Evolutionary conservation across 2,797 vertebrate species (phyloP), one percentile per base, ranked within the genome.

Genomic region (Catostomus latipinnis): DNA sequence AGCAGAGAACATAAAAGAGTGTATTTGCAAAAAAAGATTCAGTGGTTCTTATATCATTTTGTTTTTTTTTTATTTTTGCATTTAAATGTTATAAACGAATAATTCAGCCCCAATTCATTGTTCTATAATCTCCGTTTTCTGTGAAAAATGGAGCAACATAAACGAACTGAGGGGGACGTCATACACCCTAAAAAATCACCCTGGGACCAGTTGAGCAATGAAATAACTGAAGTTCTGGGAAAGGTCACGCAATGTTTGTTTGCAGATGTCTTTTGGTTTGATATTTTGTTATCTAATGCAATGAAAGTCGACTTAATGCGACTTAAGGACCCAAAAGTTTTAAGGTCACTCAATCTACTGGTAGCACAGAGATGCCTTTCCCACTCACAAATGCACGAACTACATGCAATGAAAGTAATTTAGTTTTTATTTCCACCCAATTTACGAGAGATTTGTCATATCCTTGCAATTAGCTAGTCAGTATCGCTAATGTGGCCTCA

Each of bases 401-500:
- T n/a, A 46, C 22, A 6, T n/a, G 13, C 58, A 58, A 58, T 80
- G 76, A 61, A 2, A 13, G 78, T 5, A 0, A 8, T 67, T 76
- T 62, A 4, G 78, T 80, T 73, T 75, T 76, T 71, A 61, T 85
- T 81, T 83, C 75, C 76, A 79, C 54, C 68, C 61, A 60, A 34
- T 77, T 82, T 56, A 74, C 43, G 4, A 14, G 73, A 61, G 62
- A 65, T 22, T 22, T 43, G 61, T 58, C 60, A 61, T 45, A 7
- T 43, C 12, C 16, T 6, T 34, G 16, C 65, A 70, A 69, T 74
- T 76, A 76, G 45, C 22, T 58, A 12, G 53, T 62, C n/a, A 49
- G 13, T 65, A 67, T 46, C 16, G 34, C 70, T 78, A 80, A 80
- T 43, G 69, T 46, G 58, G 70, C 46, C 63, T 70, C 49, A 48